Evolutionary conservation across 2,113 vertebrate genomes (phyloP), one percentile per base, ranked within the genome.

Genomic region (Antechinus stuartii): DNA sequence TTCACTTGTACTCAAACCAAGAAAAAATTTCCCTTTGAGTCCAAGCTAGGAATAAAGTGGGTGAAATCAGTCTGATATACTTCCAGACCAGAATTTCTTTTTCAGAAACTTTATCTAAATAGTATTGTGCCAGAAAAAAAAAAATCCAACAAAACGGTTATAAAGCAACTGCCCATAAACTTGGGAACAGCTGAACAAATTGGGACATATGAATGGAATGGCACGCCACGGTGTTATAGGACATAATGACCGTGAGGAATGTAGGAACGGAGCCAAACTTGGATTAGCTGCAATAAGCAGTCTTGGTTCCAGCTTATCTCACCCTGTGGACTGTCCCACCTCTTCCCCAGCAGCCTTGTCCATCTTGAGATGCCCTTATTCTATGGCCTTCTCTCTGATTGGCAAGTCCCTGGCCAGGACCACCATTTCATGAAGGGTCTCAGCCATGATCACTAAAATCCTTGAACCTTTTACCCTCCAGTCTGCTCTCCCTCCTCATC

Each of bases 101-200:
- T 84, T 7, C 50, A 19, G 68, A 84, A 84, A 42, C 30, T 42
- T 23, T 84, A 84, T 42, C 68, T 84, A 42, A 84, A 84, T 84
- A 84, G 68, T 23, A 7, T 84, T 84, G 68, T 84, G 68, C 68
- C 68, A 42, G 19, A n/a, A n/a, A 23, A 42, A 84, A 84, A 84
- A 35, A 76, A 56, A 24, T 14, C 55, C n/a, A 76, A 76, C 4
- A n/a, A 76, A 76, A 76, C 12, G 1, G 61, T 42, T 8, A 84
- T 1, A 84, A 42, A 84, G 68, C 68, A 84, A 84, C 68, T 42
- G 68, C 68, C 35, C 68, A 84, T 84, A n/a, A 22, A 84, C 68
- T 84, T 42, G 68, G 68, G 68, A 84, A 84, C 68, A 84, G 68
- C 68, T 84, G 68, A 84, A 84, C 68, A 84, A 84, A 84, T 84